These are phyloP conservation scores for Pachycephus smyrnensis DNA, from an alignment of 2,888 invertebrate species.

Conservation along the genomic window DNA sequence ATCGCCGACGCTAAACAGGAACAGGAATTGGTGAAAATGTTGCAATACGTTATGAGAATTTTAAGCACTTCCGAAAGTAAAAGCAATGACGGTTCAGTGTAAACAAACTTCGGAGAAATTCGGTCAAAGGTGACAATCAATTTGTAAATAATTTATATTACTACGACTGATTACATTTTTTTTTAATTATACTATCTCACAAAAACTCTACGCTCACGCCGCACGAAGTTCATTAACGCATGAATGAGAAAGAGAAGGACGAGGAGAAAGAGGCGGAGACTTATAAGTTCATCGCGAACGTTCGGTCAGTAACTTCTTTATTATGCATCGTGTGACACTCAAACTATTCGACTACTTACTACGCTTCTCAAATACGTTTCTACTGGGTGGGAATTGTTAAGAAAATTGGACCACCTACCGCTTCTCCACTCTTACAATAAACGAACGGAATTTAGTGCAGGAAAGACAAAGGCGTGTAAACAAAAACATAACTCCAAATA, in stretches of 20 bases:
- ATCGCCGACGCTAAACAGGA: slow-evolving; percentile 48
- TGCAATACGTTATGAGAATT: slow-evolving; percentile 56
- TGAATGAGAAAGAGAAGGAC: not conserved
- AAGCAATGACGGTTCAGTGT: slow-evolving; percentile 9
- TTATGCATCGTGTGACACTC: not conserved
- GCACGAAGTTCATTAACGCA: not conserved
- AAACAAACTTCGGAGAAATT: not conserved
- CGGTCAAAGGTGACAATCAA: not conserved
- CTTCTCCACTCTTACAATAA: not conserved
- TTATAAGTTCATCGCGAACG: no score
- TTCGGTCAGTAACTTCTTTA: not conserved
- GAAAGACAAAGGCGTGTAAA: no score
- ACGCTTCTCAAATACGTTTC: no score
- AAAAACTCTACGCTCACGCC: not conserved
- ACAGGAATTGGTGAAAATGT: slow-evolving; percentile 53
- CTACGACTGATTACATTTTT: no score
- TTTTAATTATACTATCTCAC: not conserved
- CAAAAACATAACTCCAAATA: no score
- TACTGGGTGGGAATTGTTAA: not conserved
- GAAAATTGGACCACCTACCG: not conserved
- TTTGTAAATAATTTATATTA: not conserved
- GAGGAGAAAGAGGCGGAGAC: no score
- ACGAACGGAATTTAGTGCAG: not conserved
- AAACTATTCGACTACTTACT: not conserved
- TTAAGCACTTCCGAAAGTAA: slow-evolving; percentile 47